Percentiles rank a stretch among this genome's conserved stretches.
phyloP scores from a whole-genome alignment of 2,888 invertebrate species.

The Deilephila porcellus region DNA sequence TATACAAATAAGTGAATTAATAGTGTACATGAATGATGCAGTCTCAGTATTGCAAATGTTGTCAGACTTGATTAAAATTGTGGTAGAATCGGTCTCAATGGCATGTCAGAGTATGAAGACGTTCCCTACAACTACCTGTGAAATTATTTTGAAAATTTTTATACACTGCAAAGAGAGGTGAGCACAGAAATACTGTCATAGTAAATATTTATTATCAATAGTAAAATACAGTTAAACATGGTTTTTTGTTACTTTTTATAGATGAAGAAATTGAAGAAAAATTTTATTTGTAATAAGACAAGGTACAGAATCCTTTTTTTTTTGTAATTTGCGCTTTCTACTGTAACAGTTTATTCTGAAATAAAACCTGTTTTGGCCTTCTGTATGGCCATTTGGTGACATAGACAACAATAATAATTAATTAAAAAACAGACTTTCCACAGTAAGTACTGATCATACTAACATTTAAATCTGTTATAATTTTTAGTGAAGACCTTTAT shows the following conservation, averaged over 20 bases:
- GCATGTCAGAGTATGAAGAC: conserved; percentile 55
- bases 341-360: no score
- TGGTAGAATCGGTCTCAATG: conserved; percentile 58
- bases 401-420: no score
- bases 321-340: no score
- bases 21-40: conserved; percentile 59
- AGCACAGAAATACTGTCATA: conserved; percentile 26
- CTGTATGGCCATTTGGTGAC: no score
- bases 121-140: conserved; percentile 64
- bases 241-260: no score
- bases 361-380: no score
- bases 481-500: conserved; percentile 70
- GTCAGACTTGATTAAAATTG: conserved; percentile 58
- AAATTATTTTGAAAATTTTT: conserved; percentile 71
- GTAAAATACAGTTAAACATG: background rate
- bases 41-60: conserved; percentile 60
- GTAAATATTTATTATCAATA: no score
- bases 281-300: no score
- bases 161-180: conserved; percentile 82
- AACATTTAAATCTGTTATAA: background rate
- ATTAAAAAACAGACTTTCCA: background rate
- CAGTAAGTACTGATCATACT: background rate
- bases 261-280: no score
- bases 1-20: conserved; percentile 47
- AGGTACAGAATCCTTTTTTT: no score